Evolutionary conservation across 1,140 invertebrate genomes (phyloP), one percentile per base, ranked within the genome.

Genomic region (Anastrepha obliqua): DNA sequence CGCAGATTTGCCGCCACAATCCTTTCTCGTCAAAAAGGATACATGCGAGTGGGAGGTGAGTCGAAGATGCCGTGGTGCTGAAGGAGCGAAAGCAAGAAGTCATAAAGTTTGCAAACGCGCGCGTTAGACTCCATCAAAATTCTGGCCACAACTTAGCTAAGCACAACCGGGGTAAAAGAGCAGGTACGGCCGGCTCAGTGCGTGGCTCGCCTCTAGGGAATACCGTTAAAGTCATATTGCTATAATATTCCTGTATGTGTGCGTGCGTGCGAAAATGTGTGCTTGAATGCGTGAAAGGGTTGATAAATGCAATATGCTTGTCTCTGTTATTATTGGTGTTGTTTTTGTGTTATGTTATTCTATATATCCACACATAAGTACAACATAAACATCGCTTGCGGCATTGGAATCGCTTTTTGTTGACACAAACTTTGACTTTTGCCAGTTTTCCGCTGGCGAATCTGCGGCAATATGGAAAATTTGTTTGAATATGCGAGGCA

Each of bases 281-380:
- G 42, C 17, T 11, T 9, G 7, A 62, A 51, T 51, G 39, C 59
- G 86, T n/a, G 44, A 42, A 78, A 74, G 47, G 65, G 58, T 74
- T 87, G 67, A 59, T 59, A 74, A 55, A 44, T 42, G 44, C 51
- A 11, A 81, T 20, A 55, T n/a, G 47, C 74, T 58, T 81, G n/a
- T 58, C n/a, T 20, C 5, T 29, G 29, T 67, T 20, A 67, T 7
- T 29, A 5, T n/a, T n/a, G 60, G 4, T 62, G 42, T 91, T 91
- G 90, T 91, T 91, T 88, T 88, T 88, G 87, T 87, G 86, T 86
- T 86, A 60, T 86, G 60, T 86, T 64, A 60, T 86, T 81, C 5
- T 51, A 29, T 51, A 39, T 78, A 42, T 42, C 7, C 17, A 70
- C 7, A 44, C 42, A 89, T 89, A 74, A 70, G 60, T 55, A 58